phyloP scores from a whole-genome alignment of 2,113 vertebrate species.

The Sturnus vulgaris region DNA sequence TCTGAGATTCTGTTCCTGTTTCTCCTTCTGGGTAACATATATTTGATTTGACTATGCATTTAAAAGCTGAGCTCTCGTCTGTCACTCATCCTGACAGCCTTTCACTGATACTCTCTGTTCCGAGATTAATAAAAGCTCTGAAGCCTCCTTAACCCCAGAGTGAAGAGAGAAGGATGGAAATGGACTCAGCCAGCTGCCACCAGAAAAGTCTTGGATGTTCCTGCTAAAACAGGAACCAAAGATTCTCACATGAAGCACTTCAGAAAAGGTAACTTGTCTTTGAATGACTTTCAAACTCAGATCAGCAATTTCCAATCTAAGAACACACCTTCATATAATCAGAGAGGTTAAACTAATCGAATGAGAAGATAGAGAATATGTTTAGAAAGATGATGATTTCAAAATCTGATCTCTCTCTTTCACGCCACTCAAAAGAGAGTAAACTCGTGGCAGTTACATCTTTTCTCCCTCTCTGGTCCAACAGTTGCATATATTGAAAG shows the following conservation, averaged over 20 bases:
- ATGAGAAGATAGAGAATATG: neutral
- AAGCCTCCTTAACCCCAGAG: neutral
- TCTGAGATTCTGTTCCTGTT: neutral
- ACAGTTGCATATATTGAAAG: neutral
- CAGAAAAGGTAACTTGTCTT: neutral
- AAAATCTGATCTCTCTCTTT: neutral
- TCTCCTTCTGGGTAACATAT: neutral
- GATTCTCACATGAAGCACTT: neutral
- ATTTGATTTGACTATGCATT: slow-evolving; percentile 27
- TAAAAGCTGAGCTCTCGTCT: neutral
- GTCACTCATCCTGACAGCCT: slow-evolving; percentile 9
- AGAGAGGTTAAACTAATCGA: neutral
- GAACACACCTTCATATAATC: neutral
- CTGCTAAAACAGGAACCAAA: neutral
- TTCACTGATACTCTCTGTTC: neutral
- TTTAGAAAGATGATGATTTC: neutral
- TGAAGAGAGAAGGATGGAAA: neutral
- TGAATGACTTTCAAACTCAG: neutral
- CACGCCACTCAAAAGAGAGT: neutral
- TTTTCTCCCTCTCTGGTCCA: neutral
- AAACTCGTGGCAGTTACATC: neutral
- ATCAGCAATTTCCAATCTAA: neutral
- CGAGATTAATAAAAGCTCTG: neutral
- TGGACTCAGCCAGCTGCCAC: neutral
- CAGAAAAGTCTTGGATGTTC: neutral